These are phyloP conservation scores for Mola mola DNA, from an alignment of 2,113 vertebrate genomes.

Conservation along the genomic window DNA sequence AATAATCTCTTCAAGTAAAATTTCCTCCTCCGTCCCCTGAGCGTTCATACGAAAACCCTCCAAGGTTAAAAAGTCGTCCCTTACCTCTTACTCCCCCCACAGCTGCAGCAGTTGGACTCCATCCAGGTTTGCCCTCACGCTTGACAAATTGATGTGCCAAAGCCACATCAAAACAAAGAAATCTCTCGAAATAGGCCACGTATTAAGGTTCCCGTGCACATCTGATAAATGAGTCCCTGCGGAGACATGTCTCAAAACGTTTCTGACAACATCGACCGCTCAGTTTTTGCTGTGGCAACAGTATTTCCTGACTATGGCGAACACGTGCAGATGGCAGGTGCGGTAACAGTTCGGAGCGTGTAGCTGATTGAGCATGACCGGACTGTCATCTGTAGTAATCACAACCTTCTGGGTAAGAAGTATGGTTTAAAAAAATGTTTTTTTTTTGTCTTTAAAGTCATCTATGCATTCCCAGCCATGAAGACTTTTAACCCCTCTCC, in stretches of 20 bases:
- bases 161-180: constrained; percentile 35
- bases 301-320: constrained; percentile 3
- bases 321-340: not conserved
- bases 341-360: no score
- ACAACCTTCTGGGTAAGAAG: constrained; percentile 28
- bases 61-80: not conserved
- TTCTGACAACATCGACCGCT: constrained; percentile 29
- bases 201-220: constrained; percentile 15
- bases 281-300: constrained; percentile 33
- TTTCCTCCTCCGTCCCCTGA: constrained; percentile 6
- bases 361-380: constrained; percentile 33
- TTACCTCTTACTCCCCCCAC: not conserved
- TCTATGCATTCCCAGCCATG: not conserved
- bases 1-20: constrained; percentile 3
- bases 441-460: constrained; percentile 15
- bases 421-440: not conserved
- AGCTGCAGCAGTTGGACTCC: constrained; percentile 27
- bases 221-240: constrained; percentile 35
- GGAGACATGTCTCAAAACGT: constrained; percentile 2
- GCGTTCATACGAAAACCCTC: not conserved
- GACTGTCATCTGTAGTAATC: constrained; percentile 38
- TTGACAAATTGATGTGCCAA: constrained; percentile 30
- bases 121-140: constrained; percentile 24
- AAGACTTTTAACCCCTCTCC: not conserved
- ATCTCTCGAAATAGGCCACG: constrained; percentile 7